Evolutionary conservation across 2,888 invertebrate species (phyloP), one percentile per base, ranked within the genome.

Genomic region (Campoplex capitator): DNA sequence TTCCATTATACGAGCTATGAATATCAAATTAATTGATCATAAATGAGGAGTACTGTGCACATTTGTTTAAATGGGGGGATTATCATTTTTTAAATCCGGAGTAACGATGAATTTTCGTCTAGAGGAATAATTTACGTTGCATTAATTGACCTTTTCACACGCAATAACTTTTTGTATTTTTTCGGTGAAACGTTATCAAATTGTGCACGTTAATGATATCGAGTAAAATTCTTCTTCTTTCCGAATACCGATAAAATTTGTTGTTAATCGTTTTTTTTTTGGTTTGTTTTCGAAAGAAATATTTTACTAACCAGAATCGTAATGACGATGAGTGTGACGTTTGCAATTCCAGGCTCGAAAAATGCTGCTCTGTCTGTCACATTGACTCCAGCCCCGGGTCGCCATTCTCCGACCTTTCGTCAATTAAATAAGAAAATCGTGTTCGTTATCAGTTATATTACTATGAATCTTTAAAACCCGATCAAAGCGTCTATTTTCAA

Each of bases 261-360:
- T 48, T 70, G 11, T 73, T 13, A 3, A 42, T 42, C 7, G 16
- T 23, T 23, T 38, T 6, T 38, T 42, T 68, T 71, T 13, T 70
- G 3, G 32, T 18, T 18, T 48, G 23, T 68, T 42, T 2, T 38
- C 2, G 11, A 54, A 73, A 76, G 54, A 11, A 48, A 62, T 28
- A 67, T 79, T 45, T 68, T 85, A 95, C 96, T 96, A 94, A 97
- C 97, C 95, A 97, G 95, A 92, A 97, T 97, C 18, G 97, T 97
- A 85, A 97, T 97, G 74, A 97, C 97, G 70, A 97, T 95, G n/a
- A 97, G 95, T 2, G 97, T 97, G 45, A 97, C 96, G 93, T 97
- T 97, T 94, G 96, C 96, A 0, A 96, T 95, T 23, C 96, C 96
- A 1, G 97, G 95, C 92, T 97, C 97, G 92, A 97, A 97, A 93